A percentile compares a stretch with the other conserved stretches of the same genome.
phyloP scores from a whole-genome alignment of 2,888 invertebrate genomes.

The Deilephila porcellus region DNA sequence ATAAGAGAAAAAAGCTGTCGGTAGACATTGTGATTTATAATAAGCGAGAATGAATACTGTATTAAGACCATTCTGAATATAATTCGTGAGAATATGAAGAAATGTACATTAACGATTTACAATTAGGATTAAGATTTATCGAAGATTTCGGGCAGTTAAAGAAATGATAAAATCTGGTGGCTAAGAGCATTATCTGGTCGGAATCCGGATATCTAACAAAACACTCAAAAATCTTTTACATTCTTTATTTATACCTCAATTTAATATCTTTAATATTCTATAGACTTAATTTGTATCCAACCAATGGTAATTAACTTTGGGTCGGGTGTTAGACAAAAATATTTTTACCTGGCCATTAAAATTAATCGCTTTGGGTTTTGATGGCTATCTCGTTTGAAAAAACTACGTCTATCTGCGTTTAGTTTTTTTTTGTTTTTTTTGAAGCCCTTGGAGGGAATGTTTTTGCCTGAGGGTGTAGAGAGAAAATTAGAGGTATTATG shows the following conservation, averaged over 20 bases:
- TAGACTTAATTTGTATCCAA: conserved; percentile 21
- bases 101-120: not conserved
- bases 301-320: conserved; percentile 29
- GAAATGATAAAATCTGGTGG: not conserved
- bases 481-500: conserved; percentile 11
- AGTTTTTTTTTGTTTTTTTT: conserved; percentile 12
- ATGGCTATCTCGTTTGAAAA: not conserved
- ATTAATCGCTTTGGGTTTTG: not conserved
- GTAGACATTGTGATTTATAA: no score
- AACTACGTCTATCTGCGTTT: conserved; percentile 16
- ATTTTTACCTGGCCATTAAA: conserved; percentile 26
- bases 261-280: conserved; percentile 7
- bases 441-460: not conserved
- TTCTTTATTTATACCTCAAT: conserved; percentile 25
- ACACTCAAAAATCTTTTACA: not conserved
- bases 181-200: conserved; percentile 16
- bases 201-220: not conserved
- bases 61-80: no score
- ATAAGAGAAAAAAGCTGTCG: no score
- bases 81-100: not conserved
- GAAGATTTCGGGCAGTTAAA: not conserved
- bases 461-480: conserved; percentile 6
- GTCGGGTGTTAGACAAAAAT: conserved; percentile 26
- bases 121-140: not conserved
- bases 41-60: no score